These are phyloP conservation scores for Iguana delicatissima DNA, from an alignment of 2,797 vertebrate species.

Conservation along the genomic window DNA sequence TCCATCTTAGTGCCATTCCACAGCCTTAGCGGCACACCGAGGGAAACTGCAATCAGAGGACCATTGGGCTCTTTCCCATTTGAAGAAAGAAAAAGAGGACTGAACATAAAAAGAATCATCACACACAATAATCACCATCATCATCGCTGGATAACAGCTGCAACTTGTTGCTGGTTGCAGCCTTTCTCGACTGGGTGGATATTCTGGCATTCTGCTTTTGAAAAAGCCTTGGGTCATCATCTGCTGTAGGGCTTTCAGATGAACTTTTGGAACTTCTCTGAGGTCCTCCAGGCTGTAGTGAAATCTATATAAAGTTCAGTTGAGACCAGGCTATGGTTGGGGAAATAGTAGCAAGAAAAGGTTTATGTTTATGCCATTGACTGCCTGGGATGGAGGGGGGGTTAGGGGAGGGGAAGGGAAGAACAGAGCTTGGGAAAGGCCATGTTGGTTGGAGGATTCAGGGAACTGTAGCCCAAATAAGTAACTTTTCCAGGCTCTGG, in stretches of 20 bases:
- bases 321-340: fast-evolving
- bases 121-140: slow-evolving; percentile 39
- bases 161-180: slow-evolving; percentile 78
- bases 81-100: not conserved
- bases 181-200: slow-evolving; percentile 83
- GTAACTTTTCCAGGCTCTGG: no score
- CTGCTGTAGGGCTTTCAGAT: slow-evolving; percentile 58
- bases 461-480: no score
- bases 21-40: slow-evolving; percentile 42
- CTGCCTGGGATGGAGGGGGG: not conserved
- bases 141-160: slow-evolving; percentile 83
- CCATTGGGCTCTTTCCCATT: slow-evolving; percentile 32
- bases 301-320: not conserved
- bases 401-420: not conserved
- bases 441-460: no score
- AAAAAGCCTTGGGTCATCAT: slow-evolving; percentile 84
- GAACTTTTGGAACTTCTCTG: not conserved
- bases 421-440: no score
- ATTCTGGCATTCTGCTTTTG: slow-evolving; percentile 87
- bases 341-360: not conserved
- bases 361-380: not conserved
- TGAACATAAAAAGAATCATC: not conserved
- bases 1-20: slow-evolving; percentile 76
- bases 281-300: not conserved
- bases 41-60: slow-evolving; percentile 54